Conservation (phyloP, 2,113 vertebrate genomes). For the Corythoichthys haematopterus region DNA sequence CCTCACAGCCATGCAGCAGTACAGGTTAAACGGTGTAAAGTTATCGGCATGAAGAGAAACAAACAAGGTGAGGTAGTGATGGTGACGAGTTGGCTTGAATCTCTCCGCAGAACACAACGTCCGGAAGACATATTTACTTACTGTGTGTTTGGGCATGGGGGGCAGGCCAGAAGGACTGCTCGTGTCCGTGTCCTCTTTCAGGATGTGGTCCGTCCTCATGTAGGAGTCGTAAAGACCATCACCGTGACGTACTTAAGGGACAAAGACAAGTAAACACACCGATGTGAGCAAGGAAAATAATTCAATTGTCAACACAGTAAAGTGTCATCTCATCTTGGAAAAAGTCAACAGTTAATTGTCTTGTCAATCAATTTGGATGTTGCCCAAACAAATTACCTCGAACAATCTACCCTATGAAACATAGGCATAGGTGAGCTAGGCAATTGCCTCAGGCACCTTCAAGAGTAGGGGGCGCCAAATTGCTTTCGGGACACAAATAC, state of each 20-base stretch:
- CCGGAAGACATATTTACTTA: conserved; percentile 68
- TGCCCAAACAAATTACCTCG: conserved; percentile 25
- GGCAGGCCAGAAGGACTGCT: conserved; percentile 82
- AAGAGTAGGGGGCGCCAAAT: no score
- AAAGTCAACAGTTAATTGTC: conserved; percentile 24
- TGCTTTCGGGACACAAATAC: no score
- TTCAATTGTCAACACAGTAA: conserved; percentile 16
- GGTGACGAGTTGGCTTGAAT: conserved; percentile 1
- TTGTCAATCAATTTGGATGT: conserved; percentile 20
- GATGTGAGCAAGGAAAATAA: conserved; percentile 1
- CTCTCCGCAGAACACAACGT: no score
- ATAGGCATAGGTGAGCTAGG: no score
- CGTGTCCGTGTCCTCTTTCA: conserved; percentile 78
- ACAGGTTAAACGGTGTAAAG: neutral
- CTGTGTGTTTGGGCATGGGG: conserved; percentile 81
- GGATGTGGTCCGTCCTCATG: conserved; percentile 91
- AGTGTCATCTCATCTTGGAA: conserved; percentile 27
- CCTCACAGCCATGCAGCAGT: neutral
- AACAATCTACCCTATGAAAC: conserved; percentile 25
- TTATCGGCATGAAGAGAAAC: conserved; percentile 5
- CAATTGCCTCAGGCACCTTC: no score
- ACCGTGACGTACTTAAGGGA: conserved; percentile 77
- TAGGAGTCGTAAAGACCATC: conserved; percentile 92
- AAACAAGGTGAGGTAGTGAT: no score
- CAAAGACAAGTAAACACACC: conserved; percentile 13